phyloP scores from a whole-genome alignment of 2,888 invertebrate genomes.

The Helleia helle region DNA sequence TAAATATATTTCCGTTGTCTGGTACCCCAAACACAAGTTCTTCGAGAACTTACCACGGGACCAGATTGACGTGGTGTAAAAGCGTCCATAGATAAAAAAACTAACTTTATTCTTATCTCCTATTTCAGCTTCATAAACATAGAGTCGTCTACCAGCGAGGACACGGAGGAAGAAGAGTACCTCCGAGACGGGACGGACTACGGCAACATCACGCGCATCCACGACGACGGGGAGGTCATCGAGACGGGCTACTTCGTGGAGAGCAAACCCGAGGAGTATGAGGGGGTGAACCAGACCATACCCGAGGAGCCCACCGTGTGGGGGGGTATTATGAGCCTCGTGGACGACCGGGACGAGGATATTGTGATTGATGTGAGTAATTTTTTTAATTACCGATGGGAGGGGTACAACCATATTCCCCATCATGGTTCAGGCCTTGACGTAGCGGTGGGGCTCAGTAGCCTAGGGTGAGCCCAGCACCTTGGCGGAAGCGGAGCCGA shows the following conservation, averaged over 20 bases:
- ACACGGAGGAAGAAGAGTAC: constrained; percentile 70
- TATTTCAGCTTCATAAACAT: constrained; percentile 76
- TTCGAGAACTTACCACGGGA: too few relatives aligned
- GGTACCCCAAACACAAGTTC: too few relatives aligned
- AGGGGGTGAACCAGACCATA: constrained; percentile 57
- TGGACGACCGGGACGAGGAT: constrained; percentile 52
- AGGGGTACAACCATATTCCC: too few relatives aligned
- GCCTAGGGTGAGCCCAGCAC: too few relatives aligned
- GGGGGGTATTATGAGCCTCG: constrained; percentile 58
- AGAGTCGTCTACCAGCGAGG: constrained; percentile 79
- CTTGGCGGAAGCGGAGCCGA: too few relatives aligned
- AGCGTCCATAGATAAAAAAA: too few relatives aligned
- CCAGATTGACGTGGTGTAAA: too few relatives aligned
- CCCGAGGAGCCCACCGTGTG: constrained; percentile 47
- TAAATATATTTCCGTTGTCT: too few relatives aligned
- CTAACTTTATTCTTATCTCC: too few relatives aligned
- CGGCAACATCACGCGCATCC: constrained; percentile 51
- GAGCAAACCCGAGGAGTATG: not conserved
- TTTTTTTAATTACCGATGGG: too few relatives aligned
- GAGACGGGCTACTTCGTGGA: constrained; percentile 38
- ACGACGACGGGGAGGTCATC: constrained; percentile 42
- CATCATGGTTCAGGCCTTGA: too few relatives aligned
- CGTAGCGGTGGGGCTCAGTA: too few relatives aligned
- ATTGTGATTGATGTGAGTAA: constrained; percentile 50
- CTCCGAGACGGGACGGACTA: constrained; percentile 62